Evolutionary conservation across 2,888 invertebrate species (phyloP).

Genomic region (Macrosoma leucophasiata): DNA sequence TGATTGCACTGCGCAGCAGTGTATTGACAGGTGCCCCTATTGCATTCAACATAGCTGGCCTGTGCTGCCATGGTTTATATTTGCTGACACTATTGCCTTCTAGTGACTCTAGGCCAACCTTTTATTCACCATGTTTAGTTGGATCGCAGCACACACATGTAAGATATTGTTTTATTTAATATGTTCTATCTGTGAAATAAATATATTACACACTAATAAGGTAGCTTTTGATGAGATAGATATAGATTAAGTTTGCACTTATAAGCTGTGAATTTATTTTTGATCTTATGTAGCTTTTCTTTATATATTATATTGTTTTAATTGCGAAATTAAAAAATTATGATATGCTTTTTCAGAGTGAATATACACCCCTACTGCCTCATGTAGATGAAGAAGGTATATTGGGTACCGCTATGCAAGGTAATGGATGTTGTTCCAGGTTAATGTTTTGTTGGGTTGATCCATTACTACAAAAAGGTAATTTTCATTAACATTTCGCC

Average conservation of each 20-base stretch:
- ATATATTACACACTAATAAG: too few relatives aligned
- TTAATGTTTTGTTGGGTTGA: constrained; percentile 93
- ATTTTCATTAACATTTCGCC: too few relatives aligned
- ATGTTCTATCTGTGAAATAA: too few relatives aligned
- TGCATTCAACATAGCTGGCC: constrained; percentile 77
- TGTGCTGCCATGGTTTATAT: constrained; percentile 81
- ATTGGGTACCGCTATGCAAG: constrained; percentile 89
- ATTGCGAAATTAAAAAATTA: too few relatives aligned
- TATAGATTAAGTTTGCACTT: constrained; percentile 4
- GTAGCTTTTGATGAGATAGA: too few relatives aligned
- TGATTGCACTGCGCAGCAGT: constrained; percentile 81
- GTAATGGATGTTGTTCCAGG: constrained; percentile 80
- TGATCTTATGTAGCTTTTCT: background rate
- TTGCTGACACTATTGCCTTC: constrained; percentile 82
- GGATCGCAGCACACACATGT: constrained; percentile 73
- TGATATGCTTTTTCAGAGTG: constrained; percentile 59
- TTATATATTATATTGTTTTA: constrained; percentile 1
- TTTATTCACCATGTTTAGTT: constrained; percentile 63
- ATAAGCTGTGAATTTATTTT: constrained; percentile 10
- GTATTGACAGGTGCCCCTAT: constrained; percentile 65
- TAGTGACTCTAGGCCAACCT: constrained; percentile 62
- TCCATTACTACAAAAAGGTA: constrained; percentile 87
- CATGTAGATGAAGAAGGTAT: constrained; percentile 82
- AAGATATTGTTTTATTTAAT: constrained; percentile 41
- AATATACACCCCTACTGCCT: constrained; percentile 78